Evolutionary conservation across 2,888 invertebrate genomes (phyloP), one percentile per base, ranked within the genome.

Genomic region (Achlya flavicornis): DNA sequence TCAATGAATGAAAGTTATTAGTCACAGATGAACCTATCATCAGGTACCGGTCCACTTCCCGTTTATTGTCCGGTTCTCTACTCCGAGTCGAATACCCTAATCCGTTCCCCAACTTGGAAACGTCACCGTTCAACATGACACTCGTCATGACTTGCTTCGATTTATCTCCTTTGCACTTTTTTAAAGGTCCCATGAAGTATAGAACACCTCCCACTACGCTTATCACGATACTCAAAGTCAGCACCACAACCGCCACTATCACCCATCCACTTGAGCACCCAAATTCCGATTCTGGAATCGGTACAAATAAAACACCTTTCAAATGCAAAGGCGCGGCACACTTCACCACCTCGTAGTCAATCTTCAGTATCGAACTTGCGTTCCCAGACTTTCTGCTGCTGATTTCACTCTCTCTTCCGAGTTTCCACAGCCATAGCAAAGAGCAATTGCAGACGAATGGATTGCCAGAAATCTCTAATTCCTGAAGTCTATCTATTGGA

Each of bases 391-490:
- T 89, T 67, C 84, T 90, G 66, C 79, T 87, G 64, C 82, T 90
- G 7, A 87, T 79, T 80, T 92, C 91, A 77, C 91, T 91, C 66
- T 92, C 92, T 69, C 85, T 87, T 33, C 89, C 91, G 59, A 97
- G 93, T 80, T 96, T 96, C 97, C 97, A 97, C 58, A 98, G 91
- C 98, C 98, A 98, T 68, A 97, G 94, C 66, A 98, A 90, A 62
- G 97, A 97, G 84, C 98, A 98, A 88, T 98, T 98, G 89, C 98
- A 98, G 67, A 96, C 95, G 70, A 98, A 94, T 0, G 97, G 97
- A 91, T 98, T 98, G 41, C 97, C 97, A 43, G 97, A 96, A 63
- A 98, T 94, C 73, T 96, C 95, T 43, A 98, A 92, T 66, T 95
- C 95, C 80, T 95, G 95, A 74, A 98, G 90, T 75, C 96, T 96